Evolutionary conservation across 2,888 invertebrate species (phyloP).

Genomic region (Machimus rusticus): DNA sequence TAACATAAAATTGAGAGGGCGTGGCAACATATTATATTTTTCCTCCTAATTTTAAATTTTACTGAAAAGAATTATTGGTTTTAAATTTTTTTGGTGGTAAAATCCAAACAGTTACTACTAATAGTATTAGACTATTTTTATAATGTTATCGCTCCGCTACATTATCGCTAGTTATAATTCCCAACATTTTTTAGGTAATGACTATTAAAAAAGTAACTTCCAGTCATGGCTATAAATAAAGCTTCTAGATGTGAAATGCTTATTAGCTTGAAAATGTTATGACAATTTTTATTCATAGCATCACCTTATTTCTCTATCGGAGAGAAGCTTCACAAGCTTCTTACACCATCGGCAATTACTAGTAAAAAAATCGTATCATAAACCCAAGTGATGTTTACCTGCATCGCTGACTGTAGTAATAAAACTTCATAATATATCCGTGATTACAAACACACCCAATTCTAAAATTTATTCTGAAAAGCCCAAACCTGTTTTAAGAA

Average conservation of each 20-base stretch:
- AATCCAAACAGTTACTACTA: too few species aligned
- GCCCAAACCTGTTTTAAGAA: constrained; percentile 7
- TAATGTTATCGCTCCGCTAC: too few species aligned
- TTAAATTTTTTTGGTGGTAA: too few species aligned
- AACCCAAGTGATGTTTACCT: background rate
- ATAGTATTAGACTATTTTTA: too few species aligned
- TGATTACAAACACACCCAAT: background rate
- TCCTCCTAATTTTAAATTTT: too few species aligned
- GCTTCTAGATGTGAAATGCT: background rate
- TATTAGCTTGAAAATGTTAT: background rate
- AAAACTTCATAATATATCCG: background rate
- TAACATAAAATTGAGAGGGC: too few species aligned
- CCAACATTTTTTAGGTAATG: background rate
- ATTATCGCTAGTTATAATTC: background rate
- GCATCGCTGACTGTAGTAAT: background rate
- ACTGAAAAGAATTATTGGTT: too few species aligned
- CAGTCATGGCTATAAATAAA: background rate
- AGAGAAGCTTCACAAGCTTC: background rate
- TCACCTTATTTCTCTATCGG: background rate
- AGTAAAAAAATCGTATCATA: background rate
- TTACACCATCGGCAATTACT: background rate
- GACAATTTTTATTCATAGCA: background rate
- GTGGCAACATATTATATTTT: too few species aligned
- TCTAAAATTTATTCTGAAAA: background rate
- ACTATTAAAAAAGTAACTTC: background rate